Evolutionary conservation across 92 coral and sea anemone species (phyloP), one percentile per base, ranked within the genome.

Genomic region (Zoanthus sansibaricus): DNA sequence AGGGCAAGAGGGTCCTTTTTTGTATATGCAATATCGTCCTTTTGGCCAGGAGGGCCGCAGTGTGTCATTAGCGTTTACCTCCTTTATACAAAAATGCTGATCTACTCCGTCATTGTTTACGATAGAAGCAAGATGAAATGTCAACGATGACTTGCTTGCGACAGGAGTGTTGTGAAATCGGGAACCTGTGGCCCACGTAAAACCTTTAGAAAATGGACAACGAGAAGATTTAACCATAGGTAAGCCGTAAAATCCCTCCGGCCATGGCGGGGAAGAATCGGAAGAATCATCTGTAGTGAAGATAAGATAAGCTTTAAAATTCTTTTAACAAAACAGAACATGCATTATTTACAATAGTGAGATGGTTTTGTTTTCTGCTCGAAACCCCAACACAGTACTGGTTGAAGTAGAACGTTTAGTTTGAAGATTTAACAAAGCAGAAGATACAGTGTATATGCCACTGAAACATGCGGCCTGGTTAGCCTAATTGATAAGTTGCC

Each of bases 21-120:
- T 89, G 76, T 68, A 89, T 61, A 89, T 33, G 31, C 92, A 89
- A 71, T 89, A 89, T 78, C 87, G 79, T 3, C 92, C 92, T 5
- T 10, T 5, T 20, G 92, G 92, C 92, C 92, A 89, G 56, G 89
- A 66, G 45, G 85, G 85, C 62, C 85, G 58, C 46, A 56, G 46
- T 21, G 45, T 5, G 12, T 80, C 85, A 32, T 78, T 84, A 17
- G 87, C 89, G 42, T 89, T 86, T 25, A 77, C 76, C 33, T 83
- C 83, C 71, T 89, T 89, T 54, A 89, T 84, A 30, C 92, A 89
- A 73, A 89, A 89, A 46, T 71, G 76, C 78, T 78, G 87, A 25
- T 87, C 77, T 61, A 89, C 66, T 21, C 86, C 89, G 72, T 89
- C 83, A 44, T 55, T 71, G 62, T 77, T 89, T n/a, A 85, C 86